Percentiles rank a stretch among this genome's conserved stretches.
phyloP scores from a whole-genome alignment of 2,888 invertebrate species.

The Xestia rhomboidea region DNA sequence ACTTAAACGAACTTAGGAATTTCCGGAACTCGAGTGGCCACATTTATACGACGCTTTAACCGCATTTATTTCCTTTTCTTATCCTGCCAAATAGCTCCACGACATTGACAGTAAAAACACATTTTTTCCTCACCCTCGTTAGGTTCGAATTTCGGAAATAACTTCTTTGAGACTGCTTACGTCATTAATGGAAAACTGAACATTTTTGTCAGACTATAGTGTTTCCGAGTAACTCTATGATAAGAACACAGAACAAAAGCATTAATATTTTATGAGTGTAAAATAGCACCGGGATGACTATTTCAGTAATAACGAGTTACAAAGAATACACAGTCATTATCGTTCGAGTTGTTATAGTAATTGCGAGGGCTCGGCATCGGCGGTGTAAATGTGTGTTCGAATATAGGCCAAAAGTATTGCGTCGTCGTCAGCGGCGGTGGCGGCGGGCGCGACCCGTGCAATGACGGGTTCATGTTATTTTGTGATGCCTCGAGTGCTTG shows the following conservation, averaged over 20 bases:
- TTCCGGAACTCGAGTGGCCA: conserved; percentile 46
- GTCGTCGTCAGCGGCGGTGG: conserved; percentile 53
- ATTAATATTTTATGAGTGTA: conserved; percentile 50
- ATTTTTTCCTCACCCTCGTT: conserved; percentile 59
- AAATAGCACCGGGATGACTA: conserved; percentile 43
- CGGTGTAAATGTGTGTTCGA: conserved; percentile 75
- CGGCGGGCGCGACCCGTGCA: conserved; percentile 70
- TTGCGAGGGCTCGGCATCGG: conserved; percentile 72
- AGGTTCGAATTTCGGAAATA: conserved; percentile 65
- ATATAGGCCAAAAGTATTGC: conserved; percentile 85
- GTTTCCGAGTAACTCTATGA: conserved; percentile 47
- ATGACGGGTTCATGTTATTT: conserved; percentile 86
- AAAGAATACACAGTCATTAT: conserved; percentile 67
- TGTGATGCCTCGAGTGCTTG: conserved; percentile 82
- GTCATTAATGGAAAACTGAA: conserved; percentile 49
- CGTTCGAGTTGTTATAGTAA: conserved; percentile 74
- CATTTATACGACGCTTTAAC: conserved; percentile 57
- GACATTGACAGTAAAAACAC: conserved; percentile 57
- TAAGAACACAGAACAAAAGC: conserved; percentile 42
- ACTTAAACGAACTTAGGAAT: conserved; percentile 44
- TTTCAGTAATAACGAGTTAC: conserved; percentile 59
- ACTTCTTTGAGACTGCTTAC: conserved; percentile 56
- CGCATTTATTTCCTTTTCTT: conserved; percentile 59
- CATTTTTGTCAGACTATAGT: conserved; percentile 34
- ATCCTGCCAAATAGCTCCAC: conserved; percentile 55